These are phyloP conservation scores for Drosophila watanabei DNA, from an alignment of 1,140 invertebrate genomes.

Conservation along the genomic window DNA sequence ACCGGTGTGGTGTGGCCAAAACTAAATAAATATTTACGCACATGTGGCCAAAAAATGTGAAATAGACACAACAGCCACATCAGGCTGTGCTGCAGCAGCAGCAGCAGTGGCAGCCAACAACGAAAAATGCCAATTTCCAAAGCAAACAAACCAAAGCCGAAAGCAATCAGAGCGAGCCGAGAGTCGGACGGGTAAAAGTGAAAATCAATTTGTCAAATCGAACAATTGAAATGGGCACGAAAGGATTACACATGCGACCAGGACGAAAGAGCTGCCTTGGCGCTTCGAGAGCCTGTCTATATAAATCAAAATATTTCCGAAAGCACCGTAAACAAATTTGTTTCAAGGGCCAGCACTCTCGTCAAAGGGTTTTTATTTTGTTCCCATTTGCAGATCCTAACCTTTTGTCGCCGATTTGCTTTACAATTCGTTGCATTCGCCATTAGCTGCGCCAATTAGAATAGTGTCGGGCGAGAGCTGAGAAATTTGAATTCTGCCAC, in stretches of 20 bases:
- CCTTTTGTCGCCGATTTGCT: constrained; percentile 48
- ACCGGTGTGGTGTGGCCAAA: constrained; percentile 59
- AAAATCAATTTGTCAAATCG: constrained; percentile 83
- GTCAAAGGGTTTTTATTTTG: constrained; percentile 56
- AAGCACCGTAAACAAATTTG: constrained; percentile 76
- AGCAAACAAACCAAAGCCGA: constrained; percentile 73
- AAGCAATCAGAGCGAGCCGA: constrained; percentile 73
- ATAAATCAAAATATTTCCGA: constrained; percentile 81
- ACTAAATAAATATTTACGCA: constrained; percentile 82
- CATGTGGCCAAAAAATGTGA: constrained; percentile 76
- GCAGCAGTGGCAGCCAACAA: constrained; percentile 19
- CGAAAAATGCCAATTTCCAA: constrained; percentile 71
- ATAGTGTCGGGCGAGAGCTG: constrained; percentile 42
- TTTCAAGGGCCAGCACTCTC: constrained; percentile 48
- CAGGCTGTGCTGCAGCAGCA: background rate
- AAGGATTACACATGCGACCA: constrained; percentile 72
- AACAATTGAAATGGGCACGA: constrained; percentile 80
- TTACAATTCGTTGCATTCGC: constrained; percentile 74
- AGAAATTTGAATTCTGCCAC: constrained; percentile 85
- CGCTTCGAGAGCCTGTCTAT: constrained; percentile 45
- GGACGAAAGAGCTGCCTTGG: constrained; percentile 20
- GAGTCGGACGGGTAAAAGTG: constrained; percentile 63
- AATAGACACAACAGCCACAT: constrained; percentile 54
- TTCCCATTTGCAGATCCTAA: background rate
- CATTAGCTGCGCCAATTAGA: constrained; percentile 79